Base-by-base conservation (phyloP, 2,113 vertebrate genomes). In the Oncorhynchus gorbuscha region DNA sequence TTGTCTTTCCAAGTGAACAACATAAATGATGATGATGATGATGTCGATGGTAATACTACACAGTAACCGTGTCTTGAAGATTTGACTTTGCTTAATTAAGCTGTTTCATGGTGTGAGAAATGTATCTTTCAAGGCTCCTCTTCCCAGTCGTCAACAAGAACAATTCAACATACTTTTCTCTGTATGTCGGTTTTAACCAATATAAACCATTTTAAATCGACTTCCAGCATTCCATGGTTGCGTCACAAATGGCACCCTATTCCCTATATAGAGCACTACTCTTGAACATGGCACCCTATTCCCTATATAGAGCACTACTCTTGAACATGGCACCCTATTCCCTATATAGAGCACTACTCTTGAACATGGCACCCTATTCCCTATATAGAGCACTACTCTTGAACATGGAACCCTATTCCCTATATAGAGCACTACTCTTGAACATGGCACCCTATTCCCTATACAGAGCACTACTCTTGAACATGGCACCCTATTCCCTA, bases 1-100 rank as follows among this genome's bases (percentile, higher is more conserved):
- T 74, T 30, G 59, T 77, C 72, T 72, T 64, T 12, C 2, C 39
- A 65, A 68, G 55, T 49, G 64, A 69, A 20, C 20, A 11, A 3
- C 51, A 66, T 51, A 28, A 9, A n/a, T 22, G 48, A 13, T 22
- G 48, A 13, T n/a, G n/a, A n/a, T 22, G 48, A 13, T 32, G 48
- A 22, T 13, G 16, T 8, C 7, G 81, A 3, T n/a, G 39, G 16
- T n/a, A 20, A 32, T 39, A 26, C 39, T n/a, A 30, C 72, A 58
- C 68, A 18, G 12, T 61, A 35, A 68, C 28, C 55, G 26, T 48
- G 58, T 67, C 16, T 18, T 28, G 24, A 39, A 26, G 45, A 51
- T 24, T 71, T 45, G 8, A 22, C 18, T 69, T 61, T 76, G 12
- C 5, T 13, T 28, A 13, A 68, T 69, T 5, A 48, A 20, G 67